Evolutionary conservation across 1,140 invertebrate genomes (phyloP).

Genomic region (Sycobia sp.): DNA sequence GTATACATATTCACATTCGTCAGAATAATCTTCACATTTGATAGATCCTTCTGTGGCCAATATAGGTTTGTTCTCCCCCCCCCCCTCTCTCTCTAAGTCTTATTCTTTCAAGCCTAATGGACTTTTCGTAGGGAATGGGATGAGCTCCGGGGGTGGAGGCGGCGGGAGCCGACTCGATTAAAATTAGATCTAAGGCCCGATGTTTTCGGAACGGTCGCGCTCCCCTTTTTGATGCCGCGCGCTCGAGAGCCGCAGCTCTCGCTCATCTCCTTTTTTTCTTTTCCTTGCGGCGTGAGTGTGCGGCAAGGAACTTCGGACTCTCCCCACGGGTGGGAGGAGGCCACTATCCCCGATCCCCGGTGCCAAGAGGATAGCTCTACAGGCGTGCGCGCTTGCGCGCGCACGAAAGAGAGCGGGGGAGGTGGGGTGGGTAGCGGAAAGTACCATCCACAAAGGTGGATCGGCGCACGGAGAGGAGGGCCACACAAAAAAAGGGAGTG

Average conservation of each 20-base stretch:
- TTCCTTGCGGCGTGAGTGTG: neutral
- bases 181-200: conserved; percentile 48
- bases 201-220: conserved; percentile 44
- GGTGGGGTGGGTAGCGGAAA: no score
- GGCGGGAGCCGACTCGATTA: conserved; percentile 38
- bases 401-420: conserved; percentile 8
- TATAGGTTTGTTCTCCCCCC: neutral
- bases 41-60: conserved; percentile 5
- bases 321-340: neutral
- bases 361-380: neutral
- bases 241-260: neutral
- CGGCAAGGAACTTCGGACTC: neutral
- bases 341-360: neutral
- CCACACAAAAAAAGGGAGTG: conserved; percentile 37
- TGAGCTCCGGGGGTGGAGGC: neutral
- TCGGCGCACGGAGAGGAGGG: no score
- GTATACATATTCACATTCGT: neutral
- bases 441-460: no score
- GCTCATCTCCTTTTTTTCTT: conserved; percentile 9
- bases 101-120: conserved; percentile 4
- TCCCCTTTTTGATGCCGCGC: conserved; percentile 4
- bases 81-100: neutral
- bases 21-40: conserved; percentile 1
- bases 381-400: neutral
- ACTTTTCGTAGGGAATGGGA: conserved; percentile 2